Conservation (phyloP, 2,888 invertebrate species). For the Diaphora mendica region DNA sequence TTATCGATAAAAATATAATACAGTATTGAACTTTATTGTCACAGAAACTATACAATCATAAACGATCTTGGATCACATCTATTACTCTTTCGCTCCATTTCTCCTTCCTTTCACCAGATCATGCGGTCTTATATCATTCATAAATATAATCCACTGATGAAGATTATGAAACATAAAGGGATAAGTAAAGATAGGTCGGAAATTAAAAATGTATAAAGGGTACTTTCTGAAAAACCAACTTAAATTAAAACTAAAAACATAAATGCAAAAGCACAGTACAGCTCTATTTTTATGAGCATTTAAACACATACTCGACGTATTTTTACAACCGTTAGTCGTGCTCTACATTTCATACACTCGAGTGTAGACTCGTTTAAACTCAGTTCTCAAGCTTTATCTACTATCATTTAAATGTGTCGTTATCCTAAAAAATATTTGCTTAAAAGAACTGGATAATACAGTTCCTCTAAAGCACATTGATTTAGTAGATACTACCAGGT, state of each 20-base stretch:
- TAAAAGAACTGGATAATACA: neutral
- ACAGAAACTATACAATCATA: neutral
- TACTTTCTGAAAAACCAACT: neutral
- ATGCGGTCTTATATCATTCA: neutral
- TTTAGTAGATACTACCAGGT: neutral
- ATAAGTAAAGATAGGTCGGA: neutral
- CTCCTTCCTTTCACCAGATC: neutral
- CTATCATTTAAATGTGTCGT: slow-evolving; percentile 16
- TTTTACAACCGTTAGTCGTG: slow-evolving; percentile 35
- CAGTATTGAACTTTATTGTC: neutral
- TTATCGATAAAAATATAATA: neutral
- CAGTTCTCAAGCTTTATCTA: slow-evolving; percentile 16
- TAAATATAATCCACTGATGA: neutral
- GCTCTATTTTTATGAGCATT: slow-evolving; percentile 30
- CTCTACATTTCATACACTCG: slow-evolving; percentile 10
- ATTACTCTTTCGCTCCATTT: neutral
- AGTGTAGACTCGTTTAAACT: slow-evolving; percentile 18
- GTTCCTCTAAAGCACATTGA: neutral
- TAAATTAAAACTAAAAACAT: neutral
- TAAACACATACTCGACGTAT: slow-evolving; percentile 39
- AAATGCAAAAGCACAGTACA: slow-evolving; percentile 7
- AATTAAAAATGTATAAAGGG: neutral
- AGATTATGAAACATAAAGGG: neutral
- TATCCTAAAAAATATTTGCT: neutral
- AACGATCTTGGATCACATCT: neutral